These are phyloP conservation scores for Tipula unca DNA, from an alignment of 2,888 invertebrate species.

Conservation along the genomic window DNA sequence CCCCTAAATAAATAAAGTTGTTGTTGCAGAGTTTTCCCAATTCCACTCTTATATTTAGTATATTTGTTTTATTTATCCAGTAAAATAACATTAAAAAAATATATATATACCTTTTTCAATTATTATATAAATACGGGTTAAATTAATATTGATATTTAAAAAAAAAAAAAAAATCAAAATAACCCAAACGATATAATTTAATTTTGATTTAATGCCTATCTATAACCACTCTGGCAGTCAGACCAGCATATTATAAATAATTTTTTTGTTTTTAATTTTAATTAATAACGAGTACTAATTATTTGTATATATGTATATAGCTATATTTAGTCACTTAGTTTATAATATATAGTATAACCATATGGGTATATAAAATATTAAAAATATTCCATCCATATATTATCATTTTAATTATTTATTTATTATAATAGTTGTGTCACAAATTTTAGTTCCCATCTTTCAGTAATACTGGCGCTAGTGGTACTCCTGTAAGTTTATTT, in stretches of 20 bases:
- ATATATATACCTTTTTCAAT: background rate
- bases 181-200: constrained; percentile 4
- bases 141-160: constrained; percentile 8
- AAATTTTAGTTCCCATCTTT: too few species aligned
- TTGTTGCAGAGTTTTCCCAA: background rate
- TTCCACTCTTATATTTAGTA: background rate
- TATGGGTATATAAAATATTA: too few species aligned
- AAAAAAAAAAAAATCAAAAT: background rate
- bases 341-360: too few species aligned
- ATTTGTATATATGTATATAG: too few species aligned
- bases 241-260: background rate
- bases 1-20: background rate
- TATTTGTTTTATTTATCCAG: constrained; percentile 3
- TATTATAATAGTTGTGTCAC: too few species aligned
- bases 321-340: too few species aligned
- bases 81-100: background rate
- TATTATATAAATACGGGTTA: constrained; percentile 8
- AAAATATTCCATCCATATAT: too few species aligned
- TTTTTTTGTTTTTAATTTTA: background rate
- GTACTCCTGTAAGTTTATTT: too few species aligned
- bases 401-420: too few species aligned
- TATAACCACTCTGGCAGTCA: background rate
- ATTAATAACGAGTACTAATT: background rate
- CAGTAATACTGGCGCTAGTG: too few species aligned
- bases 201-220: background rate